These are phyloP conservation scores for Nymphalis c-album DNA, from an alignment of 2,888 invertebrate genomes.

Conservation along the genomic window DNA sequence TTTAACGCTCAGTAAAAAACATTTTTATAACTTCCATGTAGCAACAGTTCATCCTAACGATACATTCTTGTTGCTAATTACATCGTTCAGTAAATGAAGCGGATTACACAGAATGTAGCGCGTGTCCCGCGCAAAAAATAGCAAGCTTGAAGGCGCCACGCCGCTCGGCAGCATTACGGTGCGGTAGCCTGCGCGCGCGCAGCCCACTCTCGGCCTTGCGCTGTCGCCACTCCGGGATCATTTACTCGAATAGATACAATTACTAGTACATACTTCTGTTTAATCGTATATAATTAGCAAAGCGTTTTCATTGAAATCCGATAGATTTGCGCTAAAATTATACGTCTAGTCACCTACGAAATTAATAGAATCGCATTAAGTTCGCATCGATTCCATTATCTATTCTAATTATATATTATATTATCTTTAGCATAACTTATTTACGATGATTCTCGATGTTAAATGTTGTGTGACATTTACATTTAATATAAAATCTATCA, in stretches of 20 bases:
- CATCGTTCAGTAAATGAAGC: conserved; percentile 33
- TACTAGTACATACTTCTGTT: conserved; percentile 41
- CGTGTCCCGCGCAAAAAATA: conserved; percentile 52
- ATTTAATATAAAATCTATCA: neutral
- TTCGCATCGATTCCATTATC: too few relatives aligned
- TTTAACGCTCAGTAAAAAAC: neutral
- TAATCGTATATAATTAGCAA: conserved; percentile 5
- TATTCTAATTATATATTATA: neutral
- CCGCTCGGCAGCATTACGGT: conserved; percentile 32
- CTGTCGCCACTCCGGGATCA: conserved; percentile 63
- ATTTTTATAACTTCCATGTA: conserved; percentile 14
- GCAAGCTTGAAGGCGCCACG: conserved; percentile 38
- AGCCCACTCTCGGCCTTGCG: conserved; percentile 69
- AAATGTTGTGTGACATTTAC: neutral
- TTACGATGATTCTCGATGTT: neutral
- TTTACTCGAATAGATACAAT: conserved; percentile 70
- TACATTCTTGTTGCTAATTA: conserved; percentile 34
- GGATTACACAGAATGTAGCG: conserved; percentile 32
- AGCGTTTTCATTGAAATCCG: conserved; percentile 2
- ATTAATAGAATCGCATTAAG: neutral
- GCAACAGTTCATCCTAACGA: conserved; percentile 32
- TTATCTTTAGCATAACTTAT: neutral
- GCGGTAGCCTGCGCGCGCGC: conserved; percentile 47
- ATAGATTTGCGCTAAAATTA: conserved; percentile 4
- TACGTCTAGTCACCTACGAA: neutral